Evolutionary conservation across 2,113 vertebrate species (phyloP).

Genomic region (Hippocampus comes): DNA sequence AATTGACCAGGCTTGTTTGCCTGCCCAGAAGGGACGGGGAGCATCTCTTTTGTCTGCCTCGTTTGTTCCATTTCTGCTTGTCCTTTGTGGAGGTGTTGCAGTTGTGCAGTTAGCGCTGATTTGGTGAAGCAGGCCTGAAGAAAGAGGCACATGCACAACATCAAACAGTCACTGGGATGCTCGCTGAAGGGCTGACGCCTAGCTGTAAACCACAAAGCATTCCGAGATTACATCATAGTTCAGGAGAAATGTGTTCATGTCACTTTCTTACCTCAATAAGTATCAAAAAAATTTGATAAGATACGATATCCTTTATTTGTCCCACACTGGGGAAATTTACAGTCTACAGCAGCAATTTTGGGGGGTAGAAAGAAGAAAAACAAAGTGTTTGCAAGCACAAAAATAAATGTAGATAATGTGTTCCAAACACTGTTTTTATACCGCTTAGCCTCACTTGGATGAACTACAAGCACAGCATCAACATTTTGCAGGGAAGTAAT

Average conservation of each 20-base stretch:
- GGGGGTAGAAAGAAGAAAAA: too few species aligned
- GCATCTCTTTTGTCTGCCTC: slow-evolving; percentile 16
- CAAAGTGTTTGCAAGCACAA: too few species aligned
- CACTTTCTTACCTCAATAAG: not conserved
- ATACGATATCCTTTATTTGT: too few species aligned
- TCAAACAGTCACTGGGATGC: slow-evolving; percentile 26
- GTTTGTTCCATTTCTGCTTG: not conserved
- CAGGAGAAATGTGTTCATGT: not conserved
- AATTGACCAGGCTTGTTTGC: slow-evolving; percentile 38
- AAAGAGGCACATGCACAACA: slow-evolving; percentile 38
- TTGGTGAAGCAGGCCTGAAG: slow-evolving; percentile 25
- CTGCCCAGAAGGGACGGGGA: slow-evolving; percentile 28
- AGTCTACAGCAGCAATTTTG: too few species aligned
- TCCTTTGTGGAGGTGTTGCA: slow-evolving; percentile 34
- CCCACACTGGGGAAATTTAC: too few species aligned
- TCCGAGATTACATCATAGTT: slow-evolving; percentile 1
- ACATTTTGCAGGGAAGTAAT: too few species aligned
- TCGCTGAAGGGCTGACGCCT: slow-evolving; percentile 22
- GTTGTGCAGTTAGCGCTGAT: slow-evolving; percentile 17
- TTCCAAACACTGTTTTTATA: not conserved
- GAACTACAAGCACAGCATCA: too few species aligned
- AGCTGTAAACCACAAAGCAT: not conserved
- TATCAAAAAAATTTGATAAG: too few species aligned
- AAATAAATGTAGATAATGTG: too few species aligned
- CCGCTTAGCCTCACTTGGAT: too few species aligned